Evolutionary conservation across 2,797 vertebrate species (phyloP).

Genomic region (Tamandua tetradactyla): DNA sequence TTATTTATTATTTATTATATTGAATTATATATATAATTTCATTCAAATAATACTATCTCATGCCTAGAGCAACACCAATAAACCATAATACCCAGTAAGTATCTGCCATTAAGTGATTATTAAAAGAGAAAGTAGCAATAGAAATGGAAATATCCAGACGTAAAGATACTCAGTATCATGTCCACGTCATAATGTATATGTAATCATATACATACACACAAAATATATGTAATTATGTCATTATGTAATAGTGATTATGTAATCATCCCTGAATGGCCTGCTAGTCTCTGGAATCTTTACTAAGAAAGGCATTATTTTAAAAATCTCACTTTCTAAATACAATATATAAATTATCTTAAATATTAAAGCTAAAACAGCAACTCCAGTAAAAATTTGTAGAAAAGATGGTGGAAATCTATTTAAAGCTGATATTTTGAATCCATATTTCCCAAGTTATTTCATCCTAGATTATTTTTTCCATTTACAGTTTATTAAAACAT

Average conservation of each 20-base stretch:
- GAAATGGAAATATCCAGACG: slow-evolving; percentile 47
- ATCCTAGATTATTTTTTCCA: not conserved
- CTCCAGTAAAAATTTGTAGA: not conserved
- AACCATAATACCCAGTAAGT: not conserved
- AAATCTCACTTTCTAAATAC: not conserved
- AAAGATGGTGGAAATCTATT: not conserved
- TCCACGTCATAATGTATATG: slow-evolving; percentile 72
- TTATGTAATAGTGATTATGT: slow-evolving; percentile 13
- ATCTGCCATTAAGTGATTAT: not conserved
- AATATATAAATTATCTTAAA: not conserved
- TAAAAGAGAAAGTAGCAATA: not conserved
- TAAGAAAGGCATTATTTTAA: slow-evolving; percentile 31
- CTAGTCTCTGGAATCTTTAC: not conserved
- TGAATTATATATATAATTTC: too few species aligned
- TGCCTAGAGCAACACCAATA: not conserved
- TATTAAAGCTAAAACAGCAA: slow-evolving; percentile 16
- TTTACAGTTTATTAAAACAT: not conserved
- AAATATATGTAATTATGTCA: too few species aligned
- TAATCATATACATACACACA: too few species aligned
- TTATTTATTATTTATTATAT: too few species aligned
- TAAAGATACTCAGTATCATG: slow-evolving; percentile 68
- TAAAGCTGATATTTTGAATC: not conserved
- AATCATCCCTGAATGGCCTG: slow-evolving; percentile 48
- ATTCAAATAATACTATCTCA: not conserved
- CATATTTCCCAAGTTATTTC: not conserved